A percentile compares a stretch with the other conserved stretches of the same genome.
Evolutionary conservation across 1,140 invertebrate genomes (phyloP).

Genomic region (Hyles vespertilio): DNA sequence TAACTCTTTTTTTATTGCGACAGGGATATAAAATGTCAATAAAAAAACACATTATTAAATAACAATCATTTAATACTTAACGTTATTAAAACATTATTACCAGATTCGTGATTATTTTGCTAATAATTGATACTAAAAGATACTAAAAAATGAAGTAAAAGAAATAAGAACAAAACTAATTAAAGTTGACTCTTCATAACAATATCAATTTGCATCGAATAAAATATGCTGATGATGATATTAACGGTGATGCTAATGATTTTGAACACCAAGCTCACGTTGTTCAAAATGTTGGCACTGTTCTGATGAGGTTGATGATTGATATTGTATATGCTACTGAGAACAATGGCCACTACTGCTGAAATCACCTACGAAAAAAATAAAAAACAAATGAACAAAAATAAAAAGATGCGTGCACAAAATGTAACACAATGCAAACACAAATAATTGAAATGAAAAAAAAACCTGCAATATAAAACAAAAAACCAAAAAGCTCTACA

Average conservation of each 20-base stretch:
- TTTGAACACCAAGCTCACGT: conserved; percentile 78
- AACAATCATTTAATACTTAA: no score
- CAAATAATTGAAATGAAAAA: conserved; percentile 23
- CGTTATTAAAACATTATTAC: no score
- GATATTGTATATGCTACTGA: conserved; percentile 78
- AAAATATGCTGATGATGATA: conserved; percentile 77
- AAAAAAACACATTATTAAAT: no score
- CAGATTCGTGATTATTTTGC: no score
- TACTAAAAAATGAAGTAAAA: no score
- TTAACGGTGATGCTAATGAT: conserved; percentile 78
- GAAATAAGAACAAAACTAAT: no score
- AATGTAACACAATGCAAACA: conserved; percentile 28
- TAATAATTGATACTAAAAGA: no score
- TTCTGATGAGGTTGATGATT: conserved; percentile 78
- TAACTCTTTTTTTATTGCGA: no score
- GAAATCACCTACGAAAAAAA: conserved; percentile 76
- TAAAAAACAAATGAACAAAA: conserved; percentile 42
- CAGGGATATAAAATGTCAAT: no score
- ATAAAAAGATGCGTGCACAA: conserved; percentile 27
- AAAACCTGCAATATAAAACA: conserved; percentile 19
- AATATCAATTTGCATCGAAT: conserved; percentile 44
- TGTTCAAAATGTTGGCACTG: conserved; percentile 79
- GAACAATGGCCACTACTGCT: conserved; percentile 77
- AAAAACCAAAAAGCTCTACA: neutral
- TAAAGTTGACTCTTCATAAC: conserved; percentile 4